Evolutionary conservation across 2,888 invertebrate species (phyloP).

Genomic region (Drosophila cognata): DNA sequence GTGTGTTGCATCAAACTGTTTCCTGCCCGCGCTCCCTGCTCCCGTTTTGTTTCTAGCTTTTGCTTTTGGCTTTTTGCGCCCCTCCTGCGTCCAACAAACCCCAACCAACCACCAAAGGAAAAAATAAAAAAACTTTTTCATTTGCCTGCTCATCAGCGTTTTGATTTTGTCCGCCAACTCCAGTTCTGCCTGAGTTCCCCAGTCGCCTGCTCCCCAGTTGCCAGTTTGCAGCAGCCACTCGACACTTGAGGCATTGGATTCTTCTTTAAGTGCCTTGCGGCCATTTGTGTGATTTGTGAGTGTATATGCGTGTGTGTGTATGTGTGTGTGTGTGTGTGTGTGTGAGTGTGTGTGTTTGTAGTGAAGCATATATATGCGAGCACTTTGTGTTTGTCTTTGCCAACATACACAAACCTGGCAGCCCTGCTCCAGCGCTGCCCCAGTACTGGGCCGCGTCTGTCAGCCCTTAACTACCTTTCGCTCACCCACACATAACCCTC

Average conservation of each 20-base stretch:
- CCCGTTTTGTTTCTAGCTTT: slow-evolving; percentile 30
- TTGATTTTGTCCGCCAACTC: slow-evolving; percentile 78
- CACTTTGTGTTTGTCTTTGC: slow-evolving; percentile 74
- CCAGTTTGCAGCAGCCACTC: slow-evolving; percentile 40
- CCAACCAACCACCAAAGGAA: slow-evolving; percentile 1
- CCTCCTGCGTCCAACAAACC: slow-evolving; percentile 39
- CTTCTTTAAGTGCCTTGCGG: slow-evolving; percentile 83
- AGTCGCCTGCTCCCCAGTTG: slow-evolving; percentile 22
- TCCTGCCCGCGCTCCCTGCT: slow-evolving; percentile 24
- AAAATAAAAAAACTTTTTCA: slow-evolving; percentile 78
- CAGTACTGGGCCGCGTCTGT: slow-evolving; percentile 3
- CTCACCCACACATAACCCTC: neutral
- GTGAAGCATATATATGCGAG: slow-evolving; percentile 48
- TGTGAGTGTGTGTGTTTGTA: slow-evolving; percentile 54
- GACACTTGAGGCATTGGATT: slow-evolving; percentile 81
- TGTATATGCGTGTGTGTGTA: slow-evolving; percentile 51
- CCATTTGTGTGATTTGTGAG: slow-evolving; percentile 81
- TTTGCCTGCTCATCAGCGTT: slow-evolving; percentile 83
- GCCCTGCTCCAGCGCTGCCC: slow-evolving; percentile 10
- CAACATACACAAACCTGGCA: slow-evolving; percentile 70
- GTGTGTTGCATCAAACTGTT: slow-evolving; percentile 54
- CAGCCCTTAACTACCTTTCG: slow-evolving; percentile 35
- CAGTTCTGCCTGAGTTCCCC: slow-evolving; percentile 40
- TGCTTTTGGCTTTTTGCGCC: slow-evolving; percentile 63
- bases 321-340: slow-evolving; percentile 40